Base-by-base conservation (phyloP, 2,888 invertebrate species). In the Caenorhabditis sinica region DNA sequence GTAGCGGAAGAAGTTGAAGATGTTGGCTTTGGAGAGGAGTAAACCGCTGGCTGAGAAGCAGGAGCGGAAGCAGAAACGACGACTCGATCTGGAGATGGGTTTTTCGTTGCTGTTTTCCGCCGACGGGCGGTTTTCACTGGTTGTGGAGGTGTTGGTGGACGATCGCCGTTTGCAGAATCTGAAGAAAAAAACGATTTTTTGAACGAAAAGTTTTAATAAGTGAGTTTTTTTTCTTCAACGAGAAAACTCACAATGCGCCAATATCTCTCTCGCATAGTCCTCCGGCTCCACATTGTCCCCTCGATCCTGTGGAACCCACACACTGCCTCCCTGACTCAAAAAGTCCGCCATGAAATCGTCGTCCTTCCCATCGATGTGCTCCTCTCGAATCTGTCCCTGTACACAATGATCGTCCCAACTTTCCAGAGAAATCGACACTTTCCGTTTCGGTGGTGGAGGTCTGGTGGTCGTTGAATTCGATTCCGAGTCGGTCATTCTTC, bases 251-350 rank as follows among this genome's bases (percentile, higher is more conserved):
- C 79, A 79, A 53, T 79, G 79, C 43, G 43, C 65, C 5, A 71
- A 17, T 15, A 79, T 79, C 25, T 58, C 40, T 2, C 30, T n/a
- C 9, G 79, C 79, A 23, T 79, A 79, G 17, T 72, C 45, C 43
- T 79, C 79, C 2, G 79, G 79, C 43, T 66, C 61, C 17, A 66
- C 15, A 6, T 25, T 25, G 6, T 40, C 6, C 43, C 72, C 65
- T 36, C 60, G 28, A 36, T 79, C 77, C 28, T 17, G 51, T 8
- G 79, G 79, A n/a, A 71, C 71, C 79, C 79, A 79, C 1, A 79
- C 63, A 2, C 43, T 25, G 2, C 15, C 49, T 11, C 30, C 23
- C 1, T 20, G 3, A 53, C 23, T 13, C 53, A n/a, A n/a, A 33
- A 33, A 33, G 4, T 40, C 40, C 8, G n/a, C n/a, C n/a, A n/a